These are phyloP conservation scores for Saturnia japonica DNA, from an alignment of 2,888 invertebrate genomes.

Conservation along the genomic window DNA sequence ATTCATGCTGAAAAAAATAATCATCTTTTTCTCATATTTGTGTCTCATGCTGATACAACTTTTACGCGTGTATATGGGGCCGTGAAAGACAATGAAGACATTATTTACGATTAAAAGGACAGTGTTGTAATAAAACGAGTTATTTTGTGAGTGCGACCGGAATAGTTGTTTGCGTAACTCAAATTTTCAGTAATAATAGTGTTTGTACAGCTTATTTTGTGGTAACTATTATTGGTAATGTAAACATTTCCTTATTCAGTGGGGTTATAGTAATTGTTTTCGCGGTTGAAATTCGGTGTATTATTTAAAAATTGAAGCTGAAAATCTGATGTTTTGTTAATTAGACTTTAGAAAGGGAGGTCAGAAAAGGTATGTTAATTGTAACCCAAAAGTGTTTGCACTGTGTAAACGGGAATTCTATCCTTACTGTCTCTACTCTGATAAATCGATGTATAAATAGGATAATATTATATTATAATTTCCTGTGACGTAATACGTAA, in stretches of 20 bases:
- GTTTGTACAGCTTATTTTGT: conserved; percentile 3
- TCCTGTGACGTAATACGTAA: neutral
- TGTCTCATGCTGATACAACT: neutral
- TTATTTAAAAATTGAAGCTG: too few relatives aligned
- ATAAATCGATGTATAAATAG: too few relatives aligned
- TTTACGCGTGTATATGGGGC: neutral
- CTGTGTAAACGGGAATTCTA: neutral
- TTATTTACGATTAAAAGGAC: conserved; percentile 7
- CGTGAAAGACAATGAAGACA: neutral
- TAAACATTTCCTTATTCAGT: neutral
- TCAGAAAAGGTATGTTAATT: neutral
- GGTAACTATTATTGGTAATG: neutral
- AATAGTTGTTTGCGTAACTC: conserved; percentile 8
- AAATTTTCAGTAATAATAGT: conserved; percentile 1
- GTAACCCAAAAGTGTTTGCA: neutral
- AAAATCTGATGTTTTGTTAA: too few relatives aligned
- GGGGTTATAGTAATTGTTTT: neutral
- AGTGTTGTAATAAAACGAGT: conserved; percentile 1
- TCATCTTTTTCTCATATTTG: neutral
- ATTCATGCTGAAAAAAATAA: neutral
- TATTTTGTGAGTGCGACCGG: conserved; percentile 3
- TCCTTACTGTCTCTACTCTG: neutral
- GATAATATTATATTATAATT: neutral
- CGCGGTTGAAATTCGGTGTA: neutral
- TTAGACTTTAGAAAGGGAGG: too few relatives aligned